These are phyloP conservation scores for Amblyjoppa proteus DNA, from an alignment of 2,888 invertebrate species.

Conservation along the genomic window DNA sequence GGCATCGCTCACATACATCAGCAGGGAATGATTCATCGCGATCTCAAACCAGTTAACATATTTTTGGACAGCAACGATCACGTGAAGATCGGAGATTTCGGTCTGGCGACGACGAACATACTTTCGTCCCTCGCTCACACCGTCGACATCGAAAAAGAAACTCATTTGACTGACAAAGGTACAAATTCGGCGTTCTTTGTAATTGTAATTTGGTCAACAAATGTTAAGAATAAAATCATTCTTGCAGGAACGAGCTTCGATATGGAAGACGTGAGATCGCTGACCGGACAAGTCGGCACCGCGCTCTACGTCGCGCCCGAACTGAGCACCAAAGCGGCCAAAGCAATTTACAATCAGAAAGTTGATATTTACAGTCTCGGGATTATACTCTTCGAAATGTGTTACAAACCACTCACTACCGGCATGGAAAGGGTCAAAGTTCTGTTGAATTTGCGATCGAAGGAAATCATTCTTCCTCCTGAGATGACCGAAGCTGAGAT, in stretches of 20 bases:
- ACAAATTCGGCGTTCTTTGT: background rate
- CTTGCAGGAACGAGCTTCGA: conserved; percentile 80
- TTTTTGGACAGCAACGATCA: conserved; percentile 97
- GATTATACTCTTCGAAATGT: conserved; percentile 98
- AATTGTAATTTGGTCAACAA: no score
- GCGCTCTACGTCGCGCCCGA: conserved; percentile 98
- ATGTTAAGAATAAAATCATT: background rate
- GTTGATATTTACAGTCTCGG: conserved; percentile 91
- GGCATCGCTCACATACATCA: conserved; percentile 96
- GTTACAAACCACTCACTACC: conserved; percentile 93
- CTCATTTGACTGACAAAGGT: conserved; percentile 77
- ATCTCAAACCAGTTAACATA: conserved; percentile 96
- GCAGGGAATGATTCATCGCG: conserved; percentile 95
- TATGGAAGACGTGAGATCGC: conserved; percentile 84
- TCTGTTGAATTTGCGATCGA: conserved; percentile 90
- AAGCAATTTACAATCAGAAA: conserved; percentile 94
- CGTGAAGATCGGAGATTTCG: conserved; percentile 99
- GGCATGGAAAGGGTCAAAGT: conserved; percentile 95
- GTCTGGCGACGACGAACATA: conserved; percentile 94
- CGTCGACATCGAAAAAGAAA: conserved; percentile 77
- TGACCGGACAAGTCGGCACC: conserved; percentile 96
- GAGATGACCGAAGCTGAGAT: conserved; percentile 88
- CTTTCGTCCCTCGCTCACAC: conserved; percentile 82
- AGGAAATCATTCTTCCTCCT: conserved; percentile 90
- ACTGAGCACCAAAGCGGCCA: conserved; percentile 89